Percentiles rank a stretch among this genome's conserved stretches.
phyloP scores from a whole-genome alignment of 2,113 vertebrate species.

The Ailurus styani region DNA sequence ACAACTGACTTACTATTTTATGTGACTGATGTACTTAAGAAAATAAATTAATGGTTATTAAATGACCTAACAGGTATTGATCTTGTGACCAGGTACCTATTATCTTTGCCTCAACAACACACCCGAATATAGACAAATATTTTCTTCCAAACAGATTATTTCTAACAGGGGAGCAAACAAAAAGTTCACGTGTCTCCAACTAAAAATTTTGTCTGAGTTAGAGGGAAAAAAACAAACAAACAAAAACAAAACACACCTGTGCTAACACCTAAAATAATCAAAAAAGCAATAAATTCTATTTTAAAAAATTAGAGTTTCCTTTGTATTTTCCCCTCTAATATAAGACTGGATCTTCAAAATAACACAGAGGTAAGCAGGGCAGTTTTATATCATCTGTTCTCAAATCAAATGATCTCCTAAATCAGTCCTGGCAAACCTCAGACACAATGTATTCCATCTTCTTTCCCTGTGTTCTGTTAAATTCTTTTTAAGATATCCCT shows the following conservation, averaged over 20 bases:
- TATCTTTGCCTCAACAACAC: not conserved
- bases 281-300: not conserved
- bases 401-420: not conserved
- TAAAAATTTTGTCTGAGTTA: not conserved
- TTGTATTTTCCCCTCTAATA: not conserved
- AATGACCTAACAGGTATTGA: not conserved
- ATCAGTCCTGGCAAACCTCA: not conserved
- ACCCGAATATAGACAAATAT: not conserved
- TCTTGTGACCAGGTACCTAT: not conserved
- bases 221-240: not conserved
- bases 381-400: not conserved
- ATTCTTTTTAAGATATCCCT: not conserved
- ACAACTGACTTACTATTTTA: not conserved
- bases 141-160: not conserved
- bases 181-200: not conserved
- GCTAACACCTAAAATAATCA: not conserved
- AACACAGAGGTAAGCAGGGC: not conserved
- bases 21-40: not conserved
- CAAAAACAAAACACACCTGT: not conserved
- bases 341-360: not conserved
- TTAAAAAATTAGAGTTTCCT: not conserved
- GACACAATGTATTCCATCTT: not conserved
- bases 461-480: not conserved
- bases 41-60: not conserved
- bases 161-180: not conserved